Evolutionary conservation across 2,113 vertebrate genomes (phyloP).

Genomic region (Pelodiscus sinensis): DNA sequence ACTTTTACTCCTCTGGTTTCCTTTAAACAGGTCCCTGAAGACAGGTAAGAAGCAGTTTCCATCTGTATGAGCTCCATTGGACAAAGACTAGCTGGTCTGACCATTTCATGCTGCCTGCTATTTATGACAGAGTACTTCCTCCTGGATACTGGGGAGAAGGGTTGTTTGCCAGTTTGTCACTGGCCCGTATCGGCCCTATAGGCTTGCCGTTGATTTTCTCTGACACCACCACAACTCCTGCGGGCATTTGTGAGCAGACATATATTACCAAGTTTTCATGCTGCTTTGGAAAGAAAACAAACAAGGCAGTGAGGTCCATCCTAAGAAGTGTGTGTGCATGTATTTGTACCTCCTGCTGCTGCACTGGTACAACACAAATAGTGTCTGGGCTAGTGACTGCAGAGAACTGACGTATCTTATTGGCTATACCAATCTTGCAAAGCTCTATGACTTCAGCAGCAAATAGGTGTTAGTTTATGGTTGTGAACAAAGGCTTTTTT

Average conservation of each 20-base stretch:
- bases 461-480: fast-evolving
- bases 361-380: background rate
- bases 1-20: slow-evolving; percentile 33
- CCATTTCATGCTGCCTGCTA: slow-evolving; percentile 9
- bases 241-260: background rate
- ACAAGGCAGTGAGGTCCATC: background rate
- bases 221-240: background rate
- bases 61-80: background rate
- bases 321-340: background rate
- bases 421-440: background rate
- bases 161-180: background rate
- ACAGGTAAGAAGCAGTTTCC: slow-evolving; percentile 34
- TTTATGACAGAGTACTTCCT: slow-evolving; percentile 48
- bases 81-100: background rate
- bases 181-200: background rate
- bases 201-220: background rate
- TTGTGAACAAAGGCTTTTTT: background rate
- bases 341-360: background rate
- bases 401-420: background rate
- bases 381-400: background rate
- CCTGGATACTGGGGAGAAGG: background rate
- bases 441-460: background rate
- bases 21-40: slow-evolving; percentile 29
- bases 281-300: background rate
- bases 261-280: background rate